Evolutionary conservation across 2,797 vertebrate genomes (phyloP).

Genomic region (Urosaurus nigricauda): DNA sequence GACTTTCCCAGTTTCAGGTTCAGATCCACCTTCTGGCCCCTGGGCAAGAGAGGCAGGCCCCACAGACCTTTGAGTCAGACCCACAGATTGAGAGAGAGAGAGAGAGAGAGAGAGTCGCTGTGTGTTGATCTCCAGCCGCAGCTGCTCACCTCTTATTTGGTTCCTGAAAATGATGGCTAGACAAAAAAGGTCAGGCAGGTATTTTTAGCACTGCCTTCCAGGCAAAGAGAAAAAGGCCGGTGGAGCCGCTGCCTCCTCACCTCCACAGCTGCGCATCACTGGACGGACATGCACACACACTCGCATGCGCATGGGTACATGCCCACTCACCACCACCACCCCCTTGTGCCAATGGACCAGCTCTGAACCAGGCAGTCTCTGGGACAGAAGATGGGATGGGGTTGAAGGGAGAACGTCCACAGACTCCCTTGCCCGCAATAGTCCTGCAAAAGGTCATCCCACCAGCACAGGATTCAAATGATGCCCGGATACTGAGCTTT

Average conservation of each 20-base stretch:
- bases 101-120: no score
- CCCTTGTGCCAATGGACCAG: background rate
- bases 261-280: background rate
- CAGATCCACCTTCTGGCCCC: background rate
- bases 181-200: slow-evolving; percentile 18
- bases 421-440: no score
- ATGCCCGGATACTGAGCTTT: no score
- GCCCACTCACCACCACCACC: no score
- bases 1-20: background rate
- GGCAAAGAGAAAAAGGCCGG: slow-evolving; percentile 11
- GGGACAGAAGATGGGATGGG: background rate
- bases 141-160: slow-evolving; percentile 6
- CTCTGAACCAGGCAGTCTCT: no score
- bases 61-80: no score
- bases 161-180: slow-evolving; percentile 15
- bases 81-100: background rate
- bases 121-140: background rate
- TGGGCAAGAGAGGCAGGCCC: no score
- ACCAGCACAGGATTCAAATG: background rate
- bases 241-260: background rate
- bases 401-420: background rate
- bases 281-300: background rate
- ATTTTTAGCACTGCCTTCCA: slow-evolving; percentile 11
- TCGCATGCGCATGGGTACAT: no score
- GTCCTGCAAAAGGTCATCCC: no score